phyloP scores from a whole-genome alignment of 1,140 invertebrate species.

The Drosophila seguyi region DNA sequence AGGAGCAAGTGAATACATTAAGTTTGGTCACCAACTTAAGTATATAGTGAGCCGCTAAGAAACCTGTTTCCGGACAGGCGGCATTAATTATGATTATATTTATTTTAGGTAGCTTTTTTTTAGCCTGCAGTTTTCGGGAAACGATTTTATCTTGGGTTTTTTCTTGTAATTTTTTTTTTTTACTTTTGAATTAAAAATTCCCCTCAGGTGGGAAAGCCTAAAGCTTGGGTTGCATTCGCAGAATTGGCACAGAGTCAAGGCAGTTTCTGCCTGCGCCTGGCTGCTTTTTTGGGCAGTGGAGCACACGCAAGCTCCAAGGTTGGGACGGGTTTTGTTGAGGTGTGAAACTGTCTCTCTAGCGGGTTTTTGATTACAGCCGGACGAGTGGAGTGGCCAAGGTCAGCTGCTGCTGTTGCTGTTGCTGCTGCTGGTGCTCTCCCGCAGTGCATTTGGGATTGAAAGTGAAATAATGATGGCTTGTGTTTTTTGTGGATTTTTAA shows the following conservation, averaged over 20 bases:
- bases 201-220: constrained; percentile 47
- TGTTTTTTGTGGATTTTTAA: constrained; percentile 3
- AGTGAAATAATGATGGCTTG: constrained; percentile 1
- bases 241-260: constrained; percentile 47
- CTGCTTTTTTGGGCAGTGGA: constrained; percentile 55
- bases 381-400: constrained; percentile 19
- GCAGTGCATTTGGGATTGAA: constrained; percentile 33
- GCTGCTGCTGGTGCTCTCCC: constrained; percentile 23
- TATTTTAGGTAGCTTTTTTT: constrained; percentile 11
- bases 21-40: constrained; percentile 12
- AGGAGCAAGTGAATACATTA: constrained; percentile 6
- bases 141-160: constrained; percentile 28
- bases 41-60: constrained; percentile 10
- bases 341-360: constrained; percentile 38
- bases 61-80: constrained; percentile 23
- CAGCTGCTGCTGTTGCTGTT: constrained; percentile 12
- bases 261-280: constrained; percentile 4
- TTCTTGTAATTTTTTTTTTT: constrained; percentile 2
- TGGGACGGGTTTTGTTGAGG: constrained; percentile 57
- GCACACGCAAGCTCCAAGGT: constrained; percentile 61
- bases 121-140: constrained; percentile 49
- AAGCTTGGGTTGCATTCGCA: constrained; percentile 39
- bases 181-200: constrained; percentile 39
- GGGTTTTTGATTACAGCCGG: constrained; percentile 58
- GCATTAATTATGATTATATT: constrained; percentile 46